phyloP scores from a whole-genome alignment of 2,797 vertebrate species.

The Rhinatrema bivittatum region DNA sequence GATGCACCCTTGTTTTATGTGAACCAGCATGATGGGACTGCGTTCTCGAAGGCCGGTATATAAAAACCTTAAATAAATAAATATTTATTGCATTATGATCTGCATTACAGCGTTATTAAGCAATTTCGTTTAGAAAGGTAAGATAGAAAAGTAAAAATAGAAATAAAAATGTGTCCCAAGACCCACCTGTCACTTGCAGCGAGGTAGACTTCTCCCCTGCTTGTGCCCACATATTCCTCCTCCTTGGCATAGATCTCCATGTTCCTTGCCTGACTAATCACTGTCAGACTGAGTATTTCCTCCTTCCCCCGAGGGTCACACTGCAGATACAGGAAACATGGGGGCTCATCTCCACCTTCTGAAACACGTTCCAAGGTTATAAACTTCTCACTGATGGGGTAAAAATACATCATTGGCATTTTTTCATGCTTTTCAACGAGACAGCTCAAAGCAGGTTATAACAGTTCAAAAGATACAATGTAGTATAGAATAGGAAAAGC shows the following conservation, averaged over 20 bases:
- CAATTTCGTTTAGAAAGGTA: too few relatives aligned
- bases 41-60: too few relatives aligned
- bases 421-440: too few relatives aligned
- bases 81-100: too few relatives aligned
- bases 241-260: constrained; percentile 68
- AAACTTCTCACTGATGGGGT: constrained; percentile 24
- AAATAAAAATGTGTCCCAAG: not conserved
- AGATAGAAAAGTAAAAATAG: not conserved
- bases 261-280: constrained; percentile 77
- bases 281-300: constrained; percentile 51
- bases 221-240: constrained; percentile 78
- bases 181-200: constrained; percentile 39
- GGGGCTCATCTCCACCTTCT: constrained; percentile 14
- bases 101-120: too few relatives aligned
- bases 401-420: not conserved
- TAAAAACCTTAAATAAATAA: too few relatives aligned
- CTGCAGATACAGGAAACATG: constrained; percentile 63
- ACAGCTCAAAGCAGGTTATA: too few relatives aligned
- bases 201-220: constrained; percentile 48
- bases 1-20: too few relatives aligned
- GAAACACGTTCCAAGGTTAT: constrained; percentile 51
- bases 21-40: too few relatives aligned
- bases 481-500: too few relatives aligned
- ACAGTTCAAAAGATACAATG: too few relatives aligned
- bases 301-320: constrained; percentile 34